Base-by-base conservation (phyloP, 2,888 invertebrate species). In the Eumacrocentrus americanus region DNA sequence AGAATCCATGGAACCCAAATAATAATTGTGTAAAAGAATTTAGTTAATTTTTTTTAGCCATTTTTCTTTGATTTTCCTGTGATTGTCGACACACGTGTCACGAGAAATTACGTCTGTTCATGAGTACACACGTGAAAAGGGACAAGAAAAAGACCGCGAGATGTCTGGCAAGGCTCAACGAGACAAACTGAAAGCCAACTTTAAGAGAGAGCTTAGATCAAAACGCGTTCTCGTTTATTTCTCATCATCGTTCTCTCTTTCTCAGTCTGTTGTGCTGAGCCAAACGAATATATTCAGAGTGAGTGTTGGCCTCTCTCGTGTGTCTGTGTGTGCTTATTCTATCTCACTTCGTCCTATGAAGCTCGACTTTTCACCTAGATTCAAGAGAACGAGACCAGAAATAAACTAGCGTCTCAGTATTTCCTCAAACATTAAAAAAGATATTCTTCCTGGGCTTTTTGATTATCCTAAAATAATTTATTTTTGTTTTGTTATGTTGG, bases 291-390 rank as follows among this genome's bases (percentile, higher is more conserved):
- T 50, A 50, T 29, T 18, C 34, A 16, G 18, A 29, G 34, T 25
- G 29, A 18, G 29, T 14, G 50, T 25, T n/a, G n/a, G 29, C 29
- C 29, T 6, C 29, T 6, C 29, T 4, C 9, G 9, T 52, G 29
- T 29, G 18, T 29, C 34, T 9, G 11, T 35, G 9, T 9, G 9
- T 9, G 7, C 37, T 29, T n/a, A 9, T 22, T 12, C 22, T 38
- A 9, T 22, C 22, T 12, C 14, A 23, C 38, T 38, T 50, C n/a
- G 11, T 52, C 38, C 6, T 54, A 42, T 44, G 29, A 54, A 4
- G 22, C 16, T 7, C 9, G 56, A 65, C 60, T 68, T 69, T 70
- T 70, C 68, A 65, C 66, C 71, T 70, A 72, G 67, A 68, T 72
- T 62, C 61, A 52, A 38, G 58, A 59, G 62, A 64, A 61, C 60